A percentile compares a stretch with the other conserved stretches of the same genome.
These are phyloP conservation scores for Sycophila sp. DNA, from an alignment of 1,140 invertebrate species.

Conservation along the genomic window DNA sequence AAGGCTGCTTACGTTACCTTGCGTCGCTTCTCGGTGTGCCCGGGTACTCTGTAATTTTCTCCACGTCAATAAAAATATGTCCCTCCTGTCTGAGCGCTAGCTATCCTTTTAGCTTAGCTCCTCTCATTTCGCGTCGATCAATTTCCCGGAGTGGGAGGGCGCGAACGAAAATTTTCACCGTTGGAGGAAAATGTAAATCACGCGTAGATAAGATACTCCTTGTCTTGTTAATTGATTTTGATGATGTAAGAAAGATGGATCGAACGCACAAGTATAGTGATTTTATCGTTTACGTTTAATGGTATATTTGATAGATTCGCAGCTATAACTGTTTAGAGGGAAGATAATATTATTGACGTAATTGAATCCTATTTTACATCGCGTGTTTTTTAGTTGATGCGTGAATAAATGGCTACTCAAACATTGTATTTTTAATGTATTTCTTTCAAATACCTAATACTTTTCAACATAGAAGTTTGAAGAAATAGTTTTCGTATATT, in stretches of 20 bases:
- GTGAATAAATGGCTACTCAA: too few species aligned
- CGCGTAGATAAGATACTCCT: background rate
- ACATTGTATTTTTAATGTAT: too few species aligned
- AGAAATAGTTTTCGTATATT: too few species aligned
- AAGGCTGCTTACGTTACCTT: background rate
- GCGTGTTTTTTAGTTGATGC: too few species aligned
- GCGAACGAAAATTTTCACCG: background rate
- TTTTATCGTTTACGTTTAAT: too few species aligned
- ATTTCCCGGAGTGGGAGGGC: background rate
- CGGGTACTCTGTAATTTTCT: constrained; percentile 22
- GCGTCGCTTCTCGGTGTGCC: background rate
- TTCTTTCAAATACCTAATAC: too few species aligned
- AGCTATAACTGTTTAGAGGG: too few species aligned
- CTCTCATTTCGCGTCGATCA: constrained; percentile 13
- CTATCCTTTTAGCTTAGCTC: background rate
- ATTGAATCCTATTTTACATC: too few species aligned
- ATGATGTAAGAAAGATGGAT: background rate
- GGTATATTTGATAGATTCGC: too few species aligned
- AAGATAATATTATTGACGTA: too few species aligned
- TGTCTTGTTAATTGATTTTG: constrained; percentile 1
- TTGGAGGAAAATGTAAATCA: background rate
- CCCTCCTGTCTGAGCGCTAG: background rate
- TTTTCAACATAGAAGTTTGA: too few species aligned
- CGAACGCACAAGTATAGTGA: too few species aligned
- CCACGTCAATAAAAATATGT: constrained; percentile 33